Percentiles rank a stretch among this genome's conserved stretches.
These are phyloP conservation scores for Aix galericulata DNA, from an alignment of 2,113 vertebrate genomes.

Conservation along the genomic window DNA sequence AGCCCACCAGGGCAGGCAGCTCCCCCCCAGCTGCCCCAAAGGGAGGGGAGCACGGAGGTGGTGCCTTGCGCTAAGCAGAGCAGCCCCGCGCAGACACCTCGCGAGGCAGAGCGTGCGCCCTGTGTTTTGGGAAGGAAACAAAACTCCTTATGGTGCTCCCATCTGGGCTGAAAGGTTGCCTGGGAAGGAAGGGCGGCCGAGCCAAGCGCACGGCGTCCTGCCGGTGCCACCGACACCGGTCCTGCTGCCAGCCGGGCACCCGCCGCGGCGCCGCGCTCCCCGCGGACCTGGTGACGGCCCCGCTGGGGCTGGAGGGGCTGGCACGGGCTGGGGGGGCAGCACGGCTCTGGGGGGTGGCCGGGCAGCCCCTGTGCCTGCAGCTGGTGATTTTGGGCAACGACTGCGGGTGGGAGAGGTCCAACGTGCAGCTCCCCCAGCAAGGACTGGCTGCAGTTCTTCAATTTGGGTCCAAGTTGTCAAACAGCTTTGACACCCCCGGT, in stretches of 20 bases:
- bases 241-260: neutral
- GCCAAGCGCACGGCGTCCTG: neutral
- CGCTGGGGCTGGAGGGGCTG: neutral
- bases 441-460: neutral
- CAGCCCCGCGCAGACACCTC: neutral
- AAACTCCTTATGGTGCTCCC: slow-evolving; percentile 32
- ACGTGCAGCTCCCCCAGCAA: neutral
- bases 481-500: neutral
- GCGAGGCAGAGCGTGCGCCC: neutral
- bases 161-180: slow-evolving; percentile 47
- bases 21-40: neutral
- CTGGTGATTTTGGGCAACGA: neutral
- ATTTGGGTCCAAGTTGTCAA: neutral
- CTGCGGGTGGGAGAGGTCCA: neutral
- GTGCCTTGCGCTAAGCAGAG: neutral
- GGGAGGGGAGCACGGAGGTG: neutral
- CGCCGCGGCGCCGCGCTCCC: rapidly evolving
- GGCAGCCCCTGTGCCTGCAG: neutral
- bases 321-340: neutral
- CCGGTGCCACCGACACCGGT: neutral
- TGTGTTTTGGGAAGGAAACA: neutral
- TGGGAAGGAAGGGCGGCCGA: slow-evolving; percentile 26
- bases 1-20: rapidly evolving
- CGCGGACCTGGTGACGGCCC: rapidly evolving
- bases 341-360: too few species aligned